These are phyloP conservation scores for Osmerus eperlanus DNA, from an alignment of 2,113 vertebrate species.

Conservation along the genomic window DNA sequence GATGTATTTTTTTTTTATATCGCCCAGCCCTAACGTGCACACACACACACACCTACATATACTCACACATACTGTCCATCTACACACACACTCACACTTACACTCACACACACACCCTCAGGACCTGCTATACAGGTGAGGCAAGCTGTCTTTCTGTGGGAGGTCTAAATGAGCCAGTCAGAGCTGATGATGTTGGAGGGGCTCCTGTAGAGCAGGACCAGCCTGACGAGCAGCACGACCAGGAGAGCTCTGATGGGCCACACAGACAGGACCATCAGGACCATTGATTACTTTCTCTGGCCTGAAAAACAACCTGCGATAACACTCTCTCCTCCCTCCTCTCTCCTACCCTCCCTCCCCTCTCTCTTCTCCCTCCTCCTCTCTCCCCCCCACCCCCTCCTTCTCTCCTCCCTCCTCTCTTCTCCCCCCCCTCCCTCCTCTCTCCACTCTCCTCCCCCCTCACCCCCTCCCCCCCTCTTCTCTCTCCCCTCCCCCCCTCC, in stretches of 20 bases:
- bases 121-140: not conserved
- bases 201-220: too few relatives aligned
- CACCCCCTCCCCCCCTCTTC: too few relatives aligned
- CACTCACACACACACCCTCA: not conserved
- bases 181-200: slow-evolving; percentile 55
- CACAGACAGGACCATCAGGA: slow-evolving; percentile 35
- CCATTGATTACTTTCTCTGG: slow-evolving; percentile 65
- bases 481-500: too few relatives aligned
- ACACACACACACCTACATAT: not conserved
- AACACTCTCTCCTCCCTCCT: slow-evolving; percentile 13
- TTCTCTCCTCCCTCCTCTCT: too few relatives aligned
- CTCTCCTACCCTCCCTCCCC: slow-evolving; percentile 14
- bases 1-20: too few relatives aligned
- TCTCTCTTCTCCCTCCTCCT: not conserved
- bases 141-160: slow-evolving; percentile 27
- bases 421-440: too few relatives aligned
- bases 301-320: slow-evolving; percentile 57
- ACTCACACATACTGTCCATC: not conserved
- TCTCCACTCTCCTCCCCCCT: too few relatives aligned
- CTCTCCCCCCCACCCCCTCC: too few relatives aligned
- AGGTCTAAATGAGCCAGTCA: slow-evolving; percentile 63
- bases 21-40: too few relatives aligned
- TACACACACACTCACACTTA: not conserved
- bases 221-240: too few relatives aligned
- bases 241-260: too few relatives aligned